Evolutionary conservation across 1,140 invertebrate genomes (phyloP), one percentile per base, ranked within the genome.

Genomic region (Drosophila tani): DNA sequence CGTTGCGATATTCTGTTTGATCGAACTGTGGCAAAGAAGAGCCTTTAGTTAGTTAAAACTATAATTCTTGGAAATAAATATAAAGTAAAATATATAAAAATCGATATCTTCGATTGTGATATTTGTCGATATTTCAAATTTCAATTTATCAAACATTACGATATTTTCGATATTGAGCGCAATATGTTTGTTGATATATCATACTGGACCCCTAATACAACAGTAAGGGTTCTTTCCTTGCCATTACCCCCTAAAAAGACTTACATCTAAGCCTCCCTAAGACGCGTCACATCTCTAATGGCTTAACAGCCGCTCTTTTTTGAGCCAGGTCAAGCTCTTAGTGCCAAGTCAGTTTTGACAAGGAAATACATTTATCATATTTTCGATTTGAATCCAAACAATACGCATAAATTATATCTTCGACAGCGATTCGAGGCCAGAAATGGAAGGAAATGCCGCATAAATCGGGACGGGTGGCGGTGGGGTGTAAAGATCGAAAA

Each of bases 351-450:
- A 71, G 73, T 78, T 47, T 51, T 35, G 41, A 58, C 50, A 43
- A 38, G 41, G 12, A 27, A 79, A 78, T 50, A 41, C 51, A 66
- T 81, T 85, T 75, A 79, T 82, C 65, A 81, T 86, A 67, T 86
- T 53, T 68, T 50, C 45, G 51, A 51, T 45, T 79, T 59, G 51
- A 45, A 64, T 51, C 60, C 12, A 19, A 58, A 65, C 65, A 81
- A 78, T 65, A 29, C 59, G 59, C 59, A 81, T 85, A 79, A 82
- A 79, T 75, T 68, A 75, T 66, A 70, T 66, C 60, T 41, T 19
- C 24, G 51, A 46, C 40, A 14, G 45, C 41, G 38, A 63, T 49
- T 40, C 11, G 21, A 51, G 19, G 27, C 66, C 57, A 49, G 38
- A 59, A 56, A 56, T 56, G 53, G 35, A 24, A 35, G 53, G 40